phyloP scores from a whole-genome alignment of 2,888 invertebrate species.

The Spisula subtruncata region DNA sequence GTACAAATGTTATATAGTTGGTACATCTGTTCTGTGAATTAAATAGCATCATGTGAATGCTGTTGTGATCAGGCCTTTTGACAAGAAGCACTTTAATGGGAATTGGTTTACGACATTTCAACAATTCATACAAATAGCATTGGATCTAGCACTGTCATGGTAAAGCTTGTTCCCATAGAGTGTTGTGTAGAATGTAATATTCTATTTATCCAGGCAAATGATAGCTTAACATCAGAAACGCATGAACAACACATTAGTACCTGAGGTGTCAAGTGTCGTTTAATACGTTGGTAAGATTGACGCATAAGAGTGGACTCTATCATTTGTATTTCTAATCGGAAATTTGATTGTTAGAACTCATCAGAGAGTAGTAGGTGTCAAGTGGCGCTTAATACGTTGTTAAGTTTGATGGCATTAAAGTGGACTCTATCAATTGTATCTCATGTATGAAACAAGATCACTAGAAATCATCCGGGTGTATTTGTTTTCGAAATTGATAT shows the following conservation, averaged over 20 bases:
- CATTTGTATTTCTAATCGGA: no score
- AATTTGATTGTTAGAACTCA: no score
- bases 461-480: no score
- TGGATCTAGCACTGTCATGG: not conserved
- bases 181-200: not conserved
- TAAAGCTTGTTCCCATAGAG: not conserved
- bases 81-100: not conserved
- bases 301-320: no score
- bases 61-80: not conserved
- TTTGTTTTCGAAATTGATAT: no score
- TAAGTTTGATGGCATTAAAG: no score
- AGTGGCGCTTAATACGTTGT: not conserved
- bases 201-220: not conserved
- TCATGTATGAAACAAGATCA: no score
- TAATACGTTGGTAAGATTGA: no score
- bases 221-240: not conserved
- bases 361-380: not conserved
- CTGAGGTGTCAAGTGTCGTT: not conserved
- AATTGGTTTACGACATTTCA: not conserved
- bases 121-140: not conserved
- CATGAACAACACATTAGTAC: not conserved
- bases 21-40: not conserved
- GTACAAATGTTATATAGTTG: not conserved
- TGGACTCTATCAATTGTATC: no score
- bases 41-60: not conserved